phyloP scores from a whole-genome alignment of 2,113 vertebrate genomes.

The Gymnarchus niloticus region DNA sequence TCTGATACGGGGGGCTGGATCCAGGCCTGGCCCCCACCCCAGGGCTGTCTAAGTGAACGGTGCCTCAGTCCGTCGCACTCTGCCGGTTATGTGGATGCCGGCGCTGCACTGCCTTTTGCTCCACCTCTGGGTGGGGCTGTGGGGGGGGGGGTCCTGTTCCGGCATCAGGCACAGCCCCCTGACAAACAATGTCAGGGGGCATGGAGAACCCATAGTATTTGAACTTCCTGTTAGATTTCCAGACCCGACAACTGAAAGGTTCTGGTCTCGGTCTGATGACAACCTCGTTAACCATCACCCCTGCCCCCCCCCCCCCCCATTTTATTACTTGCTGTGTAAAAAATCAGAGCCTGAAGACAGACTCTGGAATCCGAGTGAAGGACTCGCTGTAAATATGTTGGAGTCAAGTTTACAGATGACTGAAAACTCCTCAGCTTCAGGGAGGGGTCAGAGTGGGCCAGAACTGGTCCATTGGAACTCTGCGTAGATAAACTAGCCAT shows the following conservation, averaged over 20 bases:
- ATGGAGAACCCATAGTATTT: too few relatives aligned
- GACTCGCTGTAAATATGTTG: slow-evolving; percentile 53
- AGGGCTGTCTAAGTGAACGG: too few relatives aligned
- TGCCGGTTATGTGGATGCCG: neutral
- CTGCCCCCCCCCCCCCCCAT: neutral
- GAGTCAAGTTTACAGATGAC: slow-evolving; percentile 17
- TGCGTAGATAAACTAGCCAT: neutral
- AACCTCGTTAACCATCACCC: too few relatives aligned
- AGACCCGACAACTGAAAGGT: too few relatives aligned
- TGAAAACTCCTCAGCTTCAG: neutral
- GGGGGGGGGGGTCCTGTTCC: too few relatives aligned
- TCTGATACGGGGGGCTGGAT: neutral
- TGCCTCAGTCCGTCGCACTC: neutral
- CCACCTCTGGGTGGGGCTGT: too few relatives aligned
- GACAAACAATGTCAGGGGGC: too few relatives aligned
- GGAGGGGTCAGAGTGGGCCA: slow-evolving; percentile 7
- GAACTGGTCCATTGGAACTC: neutral
- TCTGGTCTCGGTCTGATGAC: neutral
- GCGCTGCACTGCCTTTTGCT: too few relatives aligned
- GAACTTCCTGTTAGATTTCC: too few relatives aligned
- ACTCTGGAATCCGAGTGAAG: slow-evolving; percentile 57
- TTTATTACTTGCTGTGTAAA: neutral
- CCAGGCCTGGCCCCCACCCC: neutral
- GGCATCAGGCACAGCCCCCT: neutral
- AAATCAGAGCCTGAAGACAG: slow-evolving; percentile 44